phyloP scores from a whole-genome alignment of 2,888 invertebrate species.

The Cabera pusaria region DNA sequence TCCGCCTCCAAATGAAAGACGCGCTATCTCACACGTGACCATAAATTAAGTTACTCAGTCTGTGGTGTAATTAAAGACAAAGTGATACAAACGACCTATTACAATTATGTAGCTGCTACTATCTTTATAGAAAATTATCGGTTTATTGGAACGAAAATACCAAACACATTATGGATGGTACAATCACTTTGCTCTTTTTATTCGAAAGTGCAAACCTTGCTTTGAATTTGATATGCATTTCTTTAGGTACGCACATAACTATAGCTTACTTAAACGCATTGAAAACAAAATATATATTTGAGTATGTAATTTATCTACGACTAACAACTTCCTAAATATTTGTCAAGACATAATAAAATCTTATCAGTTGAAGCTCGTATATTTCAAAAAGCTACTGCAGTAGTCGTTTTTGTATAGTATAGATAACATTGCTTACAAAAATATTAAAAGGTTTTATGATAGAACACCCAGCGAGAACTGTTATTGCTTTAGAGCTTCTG shows the following conservation, averaged over 20 bases:
- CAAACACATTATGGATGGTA: neutral
- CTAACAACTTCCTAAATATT: slow-evolving; percentile 17
- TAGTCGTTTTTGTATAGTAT: slow-evolving; percentile 55
- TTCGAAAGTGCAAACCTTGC: too few relatives aligned
- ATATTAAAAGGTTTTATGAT: slow-evolving; percentile 54
- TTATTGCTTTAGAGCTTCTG: slow-evolving; percentile 26
- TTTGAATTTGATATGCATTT: too few relatives aligned
- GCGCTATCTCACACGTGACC: slow-evolving; percentile 50
- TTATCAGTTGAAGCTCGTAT: slow-evolving; percentile 60
- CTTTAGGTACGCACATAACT: too few relatives aligned
- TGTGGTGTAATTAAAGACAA: slow-evolving; percentile 45
- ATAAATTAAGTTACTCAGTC: slow-evolving; percentile 65
- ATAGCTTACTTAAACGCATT: too few relatives aligned
- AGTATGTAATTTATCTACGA: too few relatives aligned
- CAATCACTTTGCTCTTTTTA: too few relatives aligned
- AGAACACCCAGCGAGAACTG: slow-evolving; percentile 51
- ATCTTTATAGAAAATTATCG: slow-evolving; percentile 2
- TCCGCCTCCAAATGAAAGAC: slow-evolving; percentile 55
- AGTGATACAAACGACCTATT: slow-evolving; percentile 48
- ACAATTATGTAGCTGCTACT: slow-evolving; percentile 14
- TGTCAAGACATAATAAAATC: slow-evolving; percentile 29
- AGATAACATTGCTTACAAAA: slow-evolving; percentile 61
- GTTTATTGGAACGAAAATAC: neutral
- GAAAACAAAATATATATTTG: too few relatives aligned
- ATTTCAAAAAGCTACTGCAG: slow-evolving; percentile 68